phyloP scores from a whole-genome alignment of 35 echinoderm and acorn worm species.

The Ophiothrix spiculata region DNA sequence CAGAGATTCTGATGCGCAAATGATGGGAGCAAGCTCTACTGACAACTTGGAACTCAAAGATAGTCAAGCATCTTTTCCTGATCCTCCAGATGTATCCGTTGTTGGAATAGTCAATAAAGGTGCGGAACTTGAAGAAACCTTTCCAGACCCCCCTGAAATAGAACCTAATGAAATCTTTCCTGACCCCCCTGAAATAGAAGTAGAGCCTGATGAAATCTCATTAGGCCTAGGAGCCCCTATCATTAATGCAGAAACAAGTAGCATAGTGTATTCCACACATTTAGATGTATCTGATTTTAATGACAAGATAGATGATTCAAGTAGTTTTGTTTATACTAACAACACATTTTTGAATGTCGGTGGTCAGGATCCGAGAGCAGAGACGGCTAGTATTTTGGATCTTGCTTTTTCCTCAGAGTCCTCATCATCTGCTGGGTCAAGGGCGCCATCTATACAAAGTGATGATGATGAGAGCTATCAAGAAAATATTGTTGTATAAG shows the following conservation, averaged over 20 bases:
- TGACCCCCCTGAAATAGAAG: too few relatives aligned
- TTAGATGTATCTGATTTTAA: background rate
- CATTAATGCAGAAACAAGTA: background rate
- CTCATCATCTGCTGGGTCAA: background rate
- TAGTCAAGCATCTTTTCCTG: too few relatives aligned
- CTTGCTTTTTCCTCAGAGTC: background rate
- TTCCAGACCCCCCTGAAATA: too few relatives aligned
- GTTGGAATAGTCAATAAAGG: too few relatives aligned
- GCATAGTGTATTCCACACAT: background rate
- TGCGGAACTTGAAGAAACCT: too few relatives aligned
- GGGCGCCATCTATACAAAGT: background rate
- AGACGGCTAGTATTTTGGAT: background rate
- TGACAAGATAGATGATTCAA: background rate
- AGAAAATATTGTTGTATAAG: background rate
- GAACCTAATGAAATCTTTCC: too few relatives aligned
- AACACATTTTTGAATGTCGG: background rate
- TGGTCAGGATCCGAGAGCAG: background rate
- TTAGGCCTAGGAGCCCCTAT: too few relatives aligned
- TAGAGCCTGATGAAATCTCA: too few relatives aligned
- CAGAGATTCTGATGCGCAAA: too few relatives aligned
- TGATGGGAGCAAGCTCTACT: too few relatives aligned
- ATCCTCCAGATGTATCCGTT: too few relatives aligned
- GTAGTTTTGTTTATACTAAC: background rate
- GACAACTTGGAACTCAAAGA: too few relatives aligned
- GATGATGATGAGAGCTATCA: background rate